Evolutionary conservation across 2,113 vertebrate genomes (phyloP).

Genomic region (Apeltes quadracus): DNA sequence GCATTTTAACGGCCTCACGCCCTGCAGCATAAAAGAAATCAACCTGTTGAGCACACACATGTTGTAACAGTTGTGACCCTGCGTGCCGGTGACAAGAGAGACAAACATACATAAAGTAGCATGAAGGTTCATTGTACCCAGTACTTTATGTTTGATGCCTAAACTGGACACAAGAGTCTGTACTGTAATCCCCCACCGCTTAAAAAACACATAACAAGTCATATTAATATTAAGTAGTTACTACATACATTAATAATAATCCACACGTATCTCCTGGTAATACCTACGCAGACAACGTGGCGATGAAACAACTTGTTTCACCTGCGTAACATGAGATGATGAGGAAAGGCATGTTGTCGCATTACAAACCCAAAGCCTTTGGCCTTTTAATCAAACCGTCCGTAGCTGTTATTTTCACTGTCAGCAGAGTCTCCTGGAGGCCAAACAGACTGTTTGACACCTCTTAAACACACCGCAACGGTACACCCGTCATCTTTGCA

Average conservation of each 20-base stretch:
- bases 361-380: conserved; percentile 61
- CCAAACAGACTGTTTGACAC: conserved; percentile 55
- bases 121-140: background rate
- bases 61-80: conserved; percentile 7
- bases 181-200: background rate
- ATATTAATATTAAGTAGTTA: background rate
- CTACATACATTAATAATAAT: background rate
- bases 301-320: conserved; percentile 1
- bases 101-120: background rate
- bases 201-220: too few species aligned
- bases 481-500: conserved; percentile 59
- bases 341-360: conserved; percentile 55
- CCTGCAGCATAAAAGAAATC: background rate
- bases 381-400: conserved; percentile 73
- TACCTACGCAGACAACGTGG: background rate
- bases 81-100: background rate
- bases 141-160: background rate
- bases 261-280: background rate
- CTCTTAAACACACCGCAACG: conserved; percentile 66
- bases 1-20: conserved; percentile 13
- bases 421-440: conserved; percentile 66
- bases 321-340: conserved; percentile 39
- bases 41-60: background rate
- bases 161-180: conserved; percentile 1
- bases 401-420: conserved; percentile 70